Evolutionary conservation across 2,888 invertebrate species (phyloP).

Genomic region (Eulithis testata): DNA sequence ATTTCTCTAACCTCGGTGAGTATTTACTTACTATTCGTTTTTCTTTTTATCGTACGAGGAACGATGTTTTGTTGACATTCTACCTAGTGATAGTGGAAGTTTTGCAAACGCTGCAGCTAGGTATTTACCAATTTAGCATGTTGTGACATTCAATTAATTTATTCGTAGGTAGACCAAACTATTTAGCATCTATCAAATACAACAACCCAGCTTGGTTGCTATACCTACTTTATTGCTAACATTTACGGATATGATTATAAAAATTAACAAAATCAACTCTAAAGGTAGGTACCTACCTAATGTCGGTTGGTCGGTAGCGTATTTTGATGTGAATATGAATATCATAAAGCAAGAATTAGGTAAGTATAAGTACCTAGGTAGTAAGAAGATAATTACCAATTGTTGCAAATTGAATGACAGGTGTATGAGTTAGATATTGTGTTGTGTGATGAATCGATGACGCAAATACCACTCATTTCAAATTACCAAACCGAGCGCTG

Average conservation of each 20-base stretch:
- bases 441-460: constrained; percentile 50
- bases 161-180: constrained; percentile 3
- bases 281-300: no score
- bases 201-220: no score
- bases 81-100: constrained; percentile 52
- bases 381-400: constrained; percentile 20
- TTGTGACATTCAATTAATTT: constrained; percentile 27
- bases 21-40: constrained; percentile 44
- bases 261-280: no score
- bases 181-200: constrained; percentile 1
- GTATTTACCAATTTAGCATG: constrained; percentile 19
- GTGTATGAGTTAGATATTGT: constrained; percentile 47
- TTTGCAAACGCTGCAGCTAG: constrained; percentile 39
- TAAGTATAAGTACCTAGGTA: background rate
- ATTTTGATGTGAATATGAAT: background rate
- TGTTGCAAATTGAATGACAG: constrained; percentile 52
- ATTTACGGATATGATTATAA: background rate
- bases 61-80: constrained; percentile 65
- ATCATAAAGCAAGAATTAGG: constrained; percentile 11
- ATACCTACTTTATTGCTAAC: no score
- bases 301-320: no score
- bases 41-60: constrained; percentile 46
- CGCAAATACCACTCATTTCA: constrained; percentile 50
- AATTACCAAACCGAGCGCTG: constrained; percentile 43
- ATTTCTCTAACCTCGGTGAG: constrained; percentile 57